These are phyloP conservation scores for Anolis sagrei DNA, from an alignment of 2,113 vertebrate species.

Conservation along the genomic window DNA sequence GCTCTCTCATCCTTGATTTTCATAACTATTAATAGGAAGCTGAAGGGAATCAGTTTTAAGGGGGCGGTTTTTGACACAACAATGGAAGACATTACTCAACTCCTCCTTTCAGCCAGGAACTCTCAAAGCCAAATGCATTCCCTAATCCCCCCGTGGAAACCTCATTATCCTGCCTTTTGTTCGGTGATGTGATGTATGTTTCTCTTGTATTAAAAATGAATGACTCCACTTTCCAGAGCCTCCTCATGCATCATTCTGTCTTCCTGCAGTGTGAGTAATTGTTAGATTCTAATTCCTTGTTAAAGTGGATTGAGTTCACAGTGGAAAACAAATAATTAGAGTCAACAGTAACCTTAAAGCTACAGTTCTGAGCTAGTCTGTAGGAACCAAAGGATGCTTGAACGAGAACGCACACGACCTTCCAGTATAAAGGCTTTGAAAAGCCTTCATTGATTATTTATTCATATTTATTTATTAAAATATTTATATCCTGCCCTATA, in stretches of 20 bases:
- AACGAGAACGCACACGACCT: background rate
- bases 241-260: conserved; percentile 26
- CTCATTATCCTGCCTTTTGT: conserved; percentile 28
- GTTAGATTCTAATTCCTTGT: conserved; percentile 14
- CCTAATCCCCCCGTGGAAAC: background rate
- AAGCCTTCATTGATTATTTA: background rate
- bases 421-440: background rate
- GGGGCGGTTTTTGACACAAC: background rate
- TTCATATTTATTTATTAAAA: no score
- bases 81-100: conserved; percentile 9
- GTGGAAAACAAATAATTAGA: conserved; percentile 21
- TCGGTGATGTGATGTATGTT: conserved; percentile 11
- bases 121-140: background rate
- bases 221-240: conserved; percentile 22
- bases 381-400: background rate
- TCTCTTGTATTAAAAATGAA: conserved; percentile 38
- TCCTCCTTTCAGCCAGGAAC: background rate
- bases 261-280: conserved; percentile 30
- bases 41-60: background rate
- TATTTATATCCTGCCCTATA: no score
- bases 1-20: background rate
- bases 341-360: background rate
- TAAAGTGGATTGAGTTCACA: conserved; percentile 19
- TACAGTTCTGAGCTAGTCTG: background rate
- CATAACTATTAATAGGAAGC: background rate